Base-by-base conservation (phyloP, 2,113 vertebrate genomes). In the Hucho hucho region DNA sequence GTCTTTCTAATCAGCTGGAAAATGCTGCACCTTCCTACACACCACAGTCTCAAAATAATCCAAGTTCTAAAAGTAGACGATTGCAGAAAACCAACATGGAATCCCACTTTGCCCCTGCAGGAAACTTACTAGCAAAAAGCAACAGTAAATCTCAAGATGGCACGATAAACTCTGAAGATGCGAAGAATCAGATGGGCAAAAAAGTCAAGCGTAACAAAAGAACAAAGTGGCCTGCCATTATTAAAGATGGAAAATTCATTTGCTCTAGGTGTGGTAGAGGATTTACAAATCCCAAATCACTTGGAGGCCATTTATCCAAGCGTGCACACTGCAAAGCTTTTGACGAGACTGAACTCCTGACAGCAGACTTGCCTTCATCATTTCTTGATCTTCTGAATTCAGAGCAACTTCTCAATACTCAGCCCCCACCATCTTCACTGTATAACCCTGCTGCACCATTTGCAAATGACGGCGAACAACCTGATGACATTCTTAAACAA, bases 261-360 rank as follows among this genome's bases (percentile, higher is more conserved):
- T 99, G 97, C 79, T 94, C 95, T 74, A 92, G 96, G 64, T 99
- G 97, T 91, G 98, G 94, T 75, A 92, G 96, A 87, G 92, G 94
- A 78, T 99, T 99, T 86, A 86, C 91, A 64, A 97, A 96, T 87
- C 95, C 96, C 24, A 95, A 96, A 85, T 99, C 97, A 37, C 94
- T 99, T 3, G 97, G 97, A 71, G 97, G 97, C 71, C 97, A 98
- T 87, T 93, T 99, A 73, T 99, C 97, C 20, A 98, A 97, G 84
- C 92, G 97, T 26, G 84, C 94, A 64, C 89, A 91, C 1, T 99
- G 97, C 87, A 98, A 97, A 85, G 94, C 95, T 24, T 94, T 95
- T 22, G 93, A 43, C 11, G 37, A 94, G 79, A 90, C 94, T 1
- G 95, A 95, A 18, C 49, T 53, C 79, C 90, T 95, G 77, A 93